Conservation (phyloP, 2,113 vertebrate genomes). For the Coregonus clupeaformis region DNA sequence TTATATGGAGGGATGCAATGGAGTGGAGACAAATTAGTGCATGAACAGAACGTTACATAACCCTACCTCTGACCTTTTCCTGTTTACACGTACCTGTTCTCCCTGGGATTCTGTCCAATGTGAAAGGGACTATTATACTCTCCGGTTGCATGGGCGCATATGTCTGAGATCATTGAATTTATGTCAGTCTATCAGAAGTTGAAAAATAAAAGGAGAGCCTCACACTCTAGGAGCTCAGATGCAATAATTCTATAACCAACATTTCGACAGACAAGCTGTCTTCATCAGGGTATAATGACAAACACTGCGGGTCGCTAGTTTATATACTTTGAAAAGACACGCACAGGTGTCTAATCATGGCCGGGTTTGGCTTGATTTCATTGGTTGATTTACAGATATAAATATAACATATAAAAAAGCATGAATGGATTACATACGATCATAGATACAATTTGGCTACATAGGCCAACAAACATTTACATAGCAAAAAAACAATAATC, state of each 20-base stretch:
- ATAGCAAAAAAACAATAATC: too few relatives aligned
- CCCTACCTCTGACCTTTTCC: neutral
- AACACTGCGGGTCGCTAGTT: too few relatives aligned
- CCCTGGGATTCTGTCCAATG: neutral
- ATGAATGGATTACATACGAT: too few relatives aligned
- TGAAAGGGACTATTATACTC: neutral
- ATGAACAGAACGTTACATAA: neutral
- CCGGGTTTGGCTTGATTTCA: too few relatives aligned
- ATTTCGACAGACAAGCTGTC: neutral
- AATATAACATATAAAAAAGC: too few relatives aligned
- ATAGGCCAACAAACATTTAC: too few relatives aligned
- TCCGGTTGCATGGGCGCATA: neutral
- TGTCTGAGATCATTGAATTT: neutral
- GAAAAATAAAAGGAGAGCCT: neutral
- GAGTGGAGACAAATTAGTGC: neutral
- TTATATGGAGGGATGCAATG: neutral
- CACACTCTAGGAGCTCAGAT: too few relatives aligned
- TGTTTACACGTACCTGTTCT: neutral
- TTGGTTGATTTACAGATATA: too few relatives aligned
- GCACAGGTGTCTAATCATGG: too few relatives aligned
- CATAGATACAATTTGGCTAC: too few relatives aligned
- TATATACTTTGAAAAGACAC: too few relatives aligned
- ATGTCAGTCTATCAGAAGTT: slow-evolving; percentile 2
- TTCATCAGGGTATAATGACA: too few relatives aligned
- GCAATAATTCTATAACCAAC: neutral